phyloP scores from a whole-genome alignment of 2,113 vertebrate genomes.

The Macrotus californicus region DNA sequence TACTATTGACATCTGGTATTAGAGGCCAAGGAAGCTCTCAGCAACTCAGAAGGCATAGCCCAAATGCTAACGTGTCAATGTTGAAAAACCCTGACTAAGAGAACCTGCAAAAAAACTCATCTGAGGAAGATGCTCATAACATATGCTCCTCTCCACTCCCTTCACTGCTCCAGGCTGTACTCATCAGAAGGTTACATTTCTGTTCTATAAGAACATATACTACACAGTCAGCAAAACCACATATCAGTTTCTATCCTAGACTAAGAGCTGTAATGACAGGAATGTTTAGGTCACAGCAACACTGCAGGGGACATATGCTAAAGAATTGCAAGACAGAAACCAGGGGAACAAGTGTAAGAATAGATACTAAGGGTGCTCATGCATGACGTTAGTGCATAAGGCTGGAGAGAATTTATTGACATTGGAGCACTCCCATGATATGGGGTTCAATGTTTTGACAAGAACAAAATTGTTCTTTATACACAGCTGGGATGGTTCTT shows the following conservation, averaged over 20 bases:
- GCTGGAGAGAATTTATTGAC: neutral
- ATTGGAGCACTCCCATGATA: neutral
- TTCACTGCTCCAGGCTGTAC: neutral
- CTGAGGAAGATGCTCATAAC: neutral
- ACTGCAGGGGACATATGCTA: neutral
- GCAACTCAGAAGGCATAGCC: neutral
- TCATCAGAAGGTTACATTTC: neutral
- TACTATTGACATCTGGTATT: neutral
- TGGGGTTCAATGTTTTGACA: neutral
- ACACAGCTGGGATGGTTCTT: neutral
- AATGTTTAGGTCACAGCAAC: neutral
- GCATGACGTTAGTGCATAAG: neutral
- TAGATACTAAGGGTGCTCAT: neutral
- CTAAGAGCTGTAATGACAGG: neutral
- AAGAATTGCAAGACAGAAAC: slow-evolving; percentile 14
- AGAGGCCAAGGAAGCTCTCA: neutral
- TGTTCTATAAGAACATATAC: neutral
- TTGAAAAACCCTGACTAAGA: neutral
- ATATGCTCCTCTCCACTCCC: neutral
- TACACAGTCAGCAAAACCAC: neutral
- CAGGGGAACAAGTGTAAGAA: neutral
- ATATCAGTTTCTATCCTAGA: neutral
- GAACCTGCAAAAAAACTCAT: neutral
- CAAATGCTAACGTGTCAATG: neutral
- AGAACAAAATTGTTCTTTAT: neutral